These are phyloP conservation scores for Armadillidium nasatum DNA, from an alignment of 1,140 invertebrate species.

Conservation along the genomic window DNA sequence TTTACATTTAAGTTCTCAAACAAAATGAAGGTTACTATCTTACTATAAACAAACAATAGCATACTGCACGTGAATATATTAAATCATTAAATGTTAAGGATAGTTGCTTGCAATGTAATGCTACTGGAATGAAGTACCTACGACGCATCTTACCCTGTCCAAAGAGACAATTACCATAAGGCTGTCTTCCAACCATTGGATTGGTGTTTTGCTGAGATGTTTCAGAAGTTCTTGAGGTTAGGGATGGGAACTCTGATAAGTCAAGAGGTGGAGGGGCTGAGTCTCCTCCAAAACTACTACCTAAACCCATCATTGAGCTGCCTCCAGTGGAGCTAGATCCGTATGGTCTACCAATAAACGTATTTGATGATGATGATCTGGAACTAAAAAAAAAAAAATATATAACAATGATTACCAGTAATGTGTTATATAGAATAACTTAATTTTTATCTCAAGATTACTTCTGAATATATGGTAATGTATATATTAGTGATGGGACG, in stretches of 20 bases:
- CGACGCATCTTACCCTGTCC: constrained; percentile 6
- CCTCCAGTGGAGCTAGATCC: background rate
- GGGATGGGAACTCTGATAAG: background rate
- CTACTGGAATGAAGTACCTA: background rate
- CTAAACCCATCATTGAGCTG: background rate
- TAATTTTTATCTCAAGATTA: no score
- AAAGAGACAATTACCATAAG: constrained; percentile 10
- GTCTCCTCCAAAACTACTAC: constrained; percentile 6
- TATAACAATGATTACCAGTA: no score
- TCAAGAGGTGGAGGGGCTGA: constrained; percentile 1
- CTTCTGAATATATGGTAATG: no score
- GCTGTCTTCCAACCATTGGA: constrained; percentile 8
- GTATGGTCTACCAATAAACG: constrained; percentile 4
- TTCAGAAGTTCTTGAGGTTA: background rate
- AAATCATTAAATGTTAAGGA: background rate
- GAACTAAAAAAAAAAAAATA: background rate
- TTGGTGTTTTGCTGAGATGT: constrained; percentile 1
- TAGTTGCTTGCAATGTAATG: background rate
- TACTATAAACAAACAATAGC: no score
- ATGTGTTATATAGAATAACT: no score
- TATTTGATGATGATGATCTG: background rate
- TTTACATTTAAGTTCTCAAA: background rate
- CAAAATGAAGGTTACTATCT: no score
- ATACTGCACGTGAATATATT: no score
- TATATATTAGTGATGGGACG: no score